These are phyloP conservation scores for Amblyteles armatorius DNA, from an alignment of 2,888 invertebrate genomes.

Conservation along the genomic window DNA sequence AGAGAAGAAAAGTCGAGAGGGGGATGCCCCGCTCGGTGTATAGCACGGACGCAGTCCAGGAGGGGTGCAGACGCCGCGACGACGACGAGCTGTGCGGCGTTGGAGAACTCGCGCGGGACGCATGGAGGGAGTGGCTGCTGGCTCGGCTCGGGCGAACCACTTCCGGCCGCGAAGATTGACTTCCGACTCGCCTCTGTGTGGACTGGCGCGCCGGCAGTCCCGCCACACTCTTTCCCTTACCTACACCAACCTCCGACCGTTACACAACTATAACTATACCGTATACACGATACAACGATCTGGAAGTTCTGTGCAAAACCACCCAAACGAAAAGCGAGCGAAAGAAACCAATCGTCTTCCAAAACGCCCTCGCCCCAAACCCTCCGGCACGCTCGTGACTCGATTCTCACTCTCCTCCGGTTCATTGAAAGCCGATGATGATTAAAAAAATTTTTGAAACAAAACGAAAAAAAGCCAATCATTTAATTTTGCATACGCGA, in stretches of 20 bases:
- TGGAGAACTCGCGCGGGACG: slow-evolving; percentile 53
- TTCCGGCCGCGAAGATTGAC: slow-evolving; percentile 82
- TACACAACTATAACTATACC: slow-evolving; percentile 1
- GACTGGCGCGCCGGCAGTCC: slow-evolving; percentile 64
- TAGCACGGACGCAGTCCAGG: slow-evolving; percentile 29
- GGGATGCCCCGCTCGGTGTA: slow-evolving; percentile 4
- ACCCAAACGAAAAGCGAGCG: slow-evolving; percentile 52
- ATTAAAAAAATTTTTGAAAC: neutral
- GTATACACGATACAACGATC: slow-evolving; percentile 33
- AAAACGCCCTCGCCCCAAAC: slow-evolving; percentile 52
- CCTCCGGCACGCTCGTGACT: slow-evolving; percentile 43
- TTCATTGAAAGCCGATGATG: slow-evolving; percentile 20
- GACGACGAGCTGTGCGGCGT: slow-evolving; percentile 50
- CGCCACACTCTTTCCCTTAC: slow-evolving; percentile 39
- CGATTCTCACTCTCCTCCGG: slow-evolving; percentile 36
- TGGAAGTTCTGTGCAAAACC: slow-evolving; percentile 58
- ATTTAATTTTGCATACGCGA: slow-evolving; percentile 8
- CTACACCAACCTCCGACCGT: slow-evolving; percentile 44
- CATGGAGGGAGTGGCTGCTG: slow-evolving; percentile 67
- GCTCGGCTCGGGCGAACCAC: slow-evolving; percentile 78
- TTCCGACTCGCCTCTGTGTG: slow-evolving; percentile 77
- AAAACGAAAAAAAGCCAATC: neutral
- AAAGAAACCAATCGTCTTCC: slow-evolving; percentile 69
- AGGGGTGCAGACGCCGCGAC: slow-evolving; percentile 55
- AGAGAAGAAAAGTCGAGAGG: slow-evolving; percentile 2